Evolutionary conservation across 2,888 invertebrate species (phyloP).

Genomic region (Parthenolecanium corni): DNA sequence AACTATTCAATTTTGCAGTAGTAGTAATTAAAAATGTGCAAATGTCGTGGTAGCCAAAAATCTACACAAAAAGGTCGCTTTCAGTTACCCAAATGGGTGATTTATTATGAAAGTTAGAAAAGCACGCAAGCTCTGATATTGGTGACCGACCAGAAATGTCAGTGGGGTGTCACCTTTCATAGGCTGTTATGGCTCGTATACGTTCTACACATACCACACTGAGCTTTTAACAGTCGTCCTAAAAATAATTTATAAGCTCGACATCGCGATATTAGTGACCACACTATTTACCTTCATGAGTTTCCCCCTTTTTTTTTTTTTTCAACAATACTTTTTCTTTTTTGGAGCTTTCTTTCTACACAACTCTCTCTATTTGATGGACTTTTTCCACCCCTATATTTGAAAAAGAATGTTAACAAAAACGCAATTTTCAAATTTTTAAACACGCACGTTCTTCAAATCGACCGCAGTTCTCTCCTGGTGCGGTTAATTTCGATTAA

Average conservation of each 20-base stretch:
- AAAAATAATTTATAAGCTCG: constrained; percentile 6
- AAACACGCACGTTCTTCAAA: constrained; percentile 4
- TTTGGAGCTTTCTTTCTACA: neutral
- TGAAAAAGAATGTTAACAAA: neutral
- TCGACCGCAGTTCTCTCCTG: too few relatives aligned
- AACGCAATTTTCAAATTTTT: neutral
- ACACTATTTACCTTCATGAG: constrained; percentile 15
- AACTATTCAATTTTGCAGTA: neutral
- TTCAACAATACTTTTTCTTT: neutral
- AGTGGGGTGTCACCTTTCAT: constrained; percentile 17
- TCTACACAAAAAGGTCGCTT: neutral
- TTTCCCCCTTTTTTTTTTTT: neutral
- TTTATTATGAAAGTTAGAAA: constrained; percentile 13
- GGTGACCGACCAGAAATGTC: constrained; percentile 13
- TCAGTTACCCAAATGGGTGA: constrained; percentile 8
- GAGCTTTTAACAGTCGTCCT: constrained; percentile 8
- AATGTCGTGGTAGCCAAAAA: neutral
- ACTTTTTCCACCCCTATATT: neutral
- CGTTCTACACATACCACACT: too few relatives aligned
- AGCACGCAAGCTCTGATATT: constrained; percentile 15
- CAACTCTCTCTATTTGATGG: neutral
- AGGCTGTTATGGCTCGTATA: too few relatives aligned
- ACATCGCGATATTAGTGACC: constrained; percentile 12
- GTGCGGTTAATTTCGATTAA: too few relatives aligned
- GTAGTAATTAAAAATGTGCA: constrained; percentile 13